Conservation (phyloP, 2,113 vertebrate genomes). For the Anhinga rufa region DNA sequence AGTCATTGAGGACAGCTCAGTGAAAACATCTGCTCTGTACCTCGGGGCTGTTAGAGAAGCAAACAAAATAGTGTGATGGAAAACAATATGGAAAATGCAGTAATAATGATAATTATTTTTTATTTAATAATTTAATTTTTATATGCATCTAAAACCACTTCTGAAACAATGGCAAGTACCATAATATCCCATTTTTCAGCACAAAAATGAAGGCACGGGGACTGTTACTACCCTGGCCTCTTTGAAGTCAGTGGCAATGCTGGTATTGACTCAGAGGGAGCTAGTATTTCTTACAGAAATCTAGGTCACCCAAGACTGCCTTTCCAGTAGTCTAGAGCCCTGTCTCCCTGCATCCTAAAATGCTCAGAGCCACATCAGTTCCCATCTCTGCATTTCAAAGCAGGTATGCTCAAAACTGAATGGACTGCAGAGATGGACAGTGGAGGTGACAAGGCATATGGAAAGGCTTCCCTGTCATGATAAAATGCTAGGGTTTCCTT, state of each 20-base stretch:
- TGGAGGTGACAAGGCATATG: background rate
- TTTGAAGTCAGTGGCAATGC: background rate
- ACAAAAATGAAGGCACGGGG: background rate
- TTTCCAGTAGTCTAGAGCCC: background rate
- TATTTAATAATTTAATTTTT: background rate
- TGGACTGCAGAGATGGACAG: background rate
- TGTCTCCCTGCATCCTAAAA: background rate
- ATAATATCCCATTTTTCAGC: background rate
- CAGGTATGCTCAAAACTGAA: background rate
- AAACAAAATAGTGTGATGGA: background rate
- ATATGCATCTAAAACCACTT: background rate
- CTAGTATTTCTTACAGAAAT: background rate
- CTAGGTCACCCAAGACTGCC: background rate
- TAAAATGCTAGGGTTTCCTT: background rate
- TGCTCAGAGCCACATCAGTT: background rate
- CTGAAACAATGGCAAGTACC: background rate
- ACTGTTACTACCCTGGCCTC: background rate
- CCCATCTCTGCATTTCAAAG: background rate
- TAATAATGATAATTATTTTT: background rate
- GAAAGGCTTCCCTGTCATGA: background rate
- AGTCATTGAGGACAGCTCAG: constrained; percentile 18
- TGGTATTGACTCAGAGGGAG: background rate
- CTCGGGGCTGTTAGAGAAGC: background rate
- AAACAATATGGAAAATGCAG: background rate
- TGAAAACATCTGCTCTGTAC: constrained; percentile 39